Conservation (phyloP, 2,113 vertebrate species). For the Tyrannus savana region DNA sequence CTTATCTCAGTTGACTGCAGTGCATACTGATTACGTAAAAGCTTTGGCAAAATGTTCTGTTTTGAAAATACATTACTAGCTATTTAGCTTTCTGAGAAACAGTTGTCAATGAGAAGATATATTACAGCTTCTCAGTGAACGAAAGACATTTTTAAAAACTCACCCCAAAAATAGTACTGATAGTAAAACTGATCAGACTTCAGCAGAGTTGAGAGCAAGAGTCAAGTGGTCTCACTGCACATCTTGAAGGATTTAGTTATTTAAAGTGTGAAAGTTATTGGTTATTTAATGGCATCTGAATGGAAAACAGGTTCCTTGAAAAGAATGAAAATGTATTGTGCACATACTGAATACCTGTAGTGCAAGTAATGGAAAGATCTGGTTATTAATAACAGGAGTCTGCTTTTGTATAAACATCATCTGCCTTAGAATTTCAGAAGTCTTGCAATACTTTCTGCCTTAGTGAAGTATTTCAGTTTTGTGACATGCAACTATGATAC, state of each 20-base stretch:
- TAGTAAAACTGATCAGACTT: background rate
- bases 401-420: conserved; percentile 50
- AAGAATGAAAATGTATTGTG: background rate
- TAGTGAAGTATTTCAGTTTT: conserved; percentile 32
- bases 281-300: conserved; percentile 47
- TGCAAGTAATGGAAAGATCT: conserved; percentile 65
- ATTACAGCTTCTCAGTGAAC: background rate
- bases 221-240: conserved; percentile 4
- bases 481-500: background rate
- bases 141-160: conserved; percentile 5
- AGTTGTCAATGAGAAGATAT: background rate
- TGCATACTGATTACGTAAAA: background rate
- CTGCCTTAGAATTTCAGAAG: conserved; percentile 38
- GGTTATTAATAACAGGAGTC: conserved; percentile 56
- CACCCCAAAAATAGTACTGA: background rate
- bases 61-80: background rate
- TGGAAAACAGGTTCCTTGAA: conserved; percentile 61
- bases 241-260: conserved; percentile 59
- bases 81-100: background rate
- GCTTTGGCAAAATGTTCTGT: background rate
- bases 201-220: background rate
- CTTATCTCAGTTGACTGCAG: background rate
- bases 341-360: conserved; percentile 14
- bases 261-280: conserved; percentile 62
- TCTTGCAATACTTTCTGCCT: conserved; percentile 23